phyloP scores from a whole-genome alignment of 2,113 vertebrate species.

The Columbina picui region DNA sequence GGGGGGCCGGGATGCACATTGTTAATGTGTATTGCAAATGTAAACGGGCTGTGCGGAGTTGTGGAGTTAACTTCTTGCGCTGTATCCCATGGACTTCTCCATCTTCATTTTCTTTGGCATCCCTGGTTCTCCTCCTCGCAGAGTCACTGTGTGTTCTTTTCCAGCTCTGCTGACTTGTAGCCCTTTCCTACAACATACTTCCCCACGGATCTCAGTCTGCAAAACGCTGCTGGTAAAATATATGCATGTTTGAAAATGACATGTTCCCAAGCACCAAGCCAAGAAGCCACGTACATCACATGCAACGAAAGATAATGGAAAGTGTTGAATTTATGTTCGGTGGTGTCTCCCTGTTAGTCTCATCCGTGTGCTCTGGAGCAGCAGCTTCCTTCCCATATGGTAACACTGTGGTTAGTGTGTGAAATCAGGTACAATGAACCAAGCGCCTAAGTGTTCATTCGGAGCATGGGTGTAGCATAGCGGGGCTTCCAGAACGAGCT shows the following conservation, averaged over 20 bases:
- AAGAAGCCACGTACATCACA: constrained; percentile 22
- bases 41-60: not conserved
- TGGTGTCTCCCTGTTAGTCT: not conserved
- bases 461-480: not conserved
- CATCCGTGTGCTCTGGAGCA: not conserved
- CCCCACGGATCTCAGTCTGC: constrained; percentile 31
- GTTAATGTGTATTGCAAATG: not conserved
- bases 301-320: not conserved
- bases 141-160: not conserved
- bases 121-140: constrained; percentile 8
- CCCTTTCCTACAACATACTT: constrained; percentile 20
- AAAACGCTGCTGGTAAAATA: constrained; percentile 44
- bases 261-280: constrained; percentile 53
- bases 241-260: constrained; percentile 26
- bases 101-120: constrained; percentile 21
- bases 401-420: not conserved
- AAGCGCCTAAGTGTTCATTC: not conserved
- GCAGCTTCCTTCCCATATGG: not conserved
- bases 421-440: not conserved
- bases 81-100: not conserved
- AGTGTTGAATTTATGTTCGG: constrained; percentile 1
- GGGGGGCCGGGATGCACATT: not conserved
- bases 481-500: not conserved
- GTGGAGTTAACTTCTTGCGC: not conserved
- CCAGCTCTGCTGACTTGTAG: not conserved